These are phyloP conservation scores for Chymomyza procnemis DNA, from an alignment of 2,888 invertebrate genomes.

Conservation along the genomic window DNA sequence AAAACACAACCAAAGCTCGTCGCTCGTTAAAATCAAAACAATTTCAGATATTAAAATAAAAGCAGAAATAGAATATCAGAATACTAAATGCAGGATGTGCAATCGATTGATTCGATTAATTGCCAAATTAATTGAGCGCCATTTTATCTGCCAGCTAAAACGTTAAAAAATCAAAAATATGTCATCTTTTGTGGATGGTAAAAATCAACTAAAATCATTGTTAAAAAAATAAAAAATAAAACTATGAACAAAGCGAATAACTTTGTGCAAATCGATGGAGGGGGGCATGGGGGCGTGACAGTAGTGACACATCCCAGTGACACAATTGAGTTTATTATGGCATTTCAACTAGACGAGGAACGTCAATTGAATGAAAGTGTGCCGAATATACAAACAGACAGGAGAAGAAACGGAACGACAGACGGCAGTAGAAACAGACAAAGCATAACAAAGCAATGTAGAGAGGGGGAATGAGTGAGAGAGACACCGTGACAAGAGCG, in stretches of 20 bases:
- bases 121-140: constrained; percentile 63
- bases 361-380: constrained; percentile 70
- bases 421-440: not conserved
- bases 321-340: constrained; percentile 73
- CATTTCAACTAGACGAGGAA: constrained; percentile 68
- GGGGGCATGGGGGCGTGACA: not conserved
- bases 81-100: constrained; percentile 52
- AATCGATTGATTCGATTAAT: constrained; percentile 70
- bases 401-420: not conserved
- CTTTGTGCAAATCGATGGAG: not conserved
- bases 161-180: constrained; percentile 19
- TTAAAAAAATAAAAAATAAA: constrained; percentile 38
- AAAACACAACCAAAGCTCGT: constrained; percentile 53
- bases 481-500: not conserved
- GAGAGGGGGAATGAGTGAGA: constrained; percentile 25
- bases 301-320: constrained; percentile 18
- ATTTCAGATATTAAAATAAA: constrained; percentile 34
- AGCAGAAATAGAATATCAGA: not conserved
- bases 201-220: not conserved
- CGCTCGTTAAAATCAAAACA: constrained; percentile 70
- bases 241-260: constrained; percentile 12
- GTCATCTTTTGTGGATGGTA: not conserved
- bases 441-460: too few relatives aligned
- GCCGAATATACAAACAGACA: constrained; percentile 35
- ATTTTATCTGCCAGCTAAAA: constrained; percentile 28